Percentiles rank a stretch among this genome's conserved stretches.
Evolutionary conservation across 2,797 vertebrate genomes (phyloP).

Genomic region (Bradypodion ventrale): DNA sequence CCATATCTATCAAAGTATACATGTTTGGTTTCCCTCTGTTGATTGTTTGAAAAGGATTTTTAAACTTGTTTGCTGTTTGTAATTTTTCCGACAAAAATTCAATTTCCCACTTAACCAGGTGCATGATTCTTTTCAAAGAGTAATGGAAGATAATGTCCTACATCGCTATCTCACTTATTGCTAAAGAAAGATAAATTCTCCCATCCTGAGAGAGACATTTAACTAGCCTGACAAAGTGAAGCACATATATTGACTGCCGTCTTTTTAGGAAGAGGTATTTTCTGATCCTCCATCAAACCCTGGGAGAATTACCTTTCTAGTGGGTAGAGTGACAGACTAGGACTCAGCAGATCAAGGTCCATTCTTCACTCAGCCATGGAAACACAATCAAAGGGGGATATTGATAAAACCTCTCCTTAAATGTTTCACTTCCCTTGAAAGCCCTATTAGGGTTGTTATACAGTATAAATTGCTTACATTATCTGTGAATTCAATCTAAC

Average conservation of each 20-base stretch:
- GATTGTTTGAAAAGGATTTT: not conserved
- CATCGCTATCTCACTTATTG: not conserved
- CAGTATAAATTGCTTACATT: too few species aligned
- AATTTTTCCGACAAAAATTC: not conserved
- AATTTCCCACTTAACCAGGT: not conserved
- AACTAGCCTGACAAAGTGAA: not conserved
- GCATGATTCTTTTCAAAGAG: not conserved
- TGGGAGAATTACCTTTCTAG: not conserved
- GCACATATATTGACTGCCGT: not conserved
- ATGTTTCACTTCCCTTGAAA: too few species aligned
- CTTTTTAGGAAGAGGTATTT: conserved; percentile 1
- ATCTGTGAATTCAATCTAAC: too few species aligned
- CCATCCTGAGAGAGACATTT: not conserved
- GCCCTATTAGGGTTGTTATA: too few species aligned
- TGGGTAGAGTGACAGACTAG: not conserved
- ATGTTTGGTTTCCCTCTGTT: not conserved
- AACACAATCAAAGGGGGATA: too few species aligned
- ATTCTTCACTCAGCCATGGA: too few species aligned
- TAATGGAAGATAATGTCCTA: not conserved
- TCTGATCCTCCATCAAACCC: not conserved
- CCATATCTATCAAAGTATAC: too few species aligned
- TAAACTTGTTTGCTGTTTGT: not conserved
- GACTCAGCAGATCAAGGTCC: too few species aligned
- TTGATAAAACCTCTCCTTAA: too few species aligned
- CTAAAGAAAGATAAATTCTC: not conserved